phyloP scores from a whole-genome alignment of 2,797 vertebrate genomes.

The Esox lucius region DNA sequence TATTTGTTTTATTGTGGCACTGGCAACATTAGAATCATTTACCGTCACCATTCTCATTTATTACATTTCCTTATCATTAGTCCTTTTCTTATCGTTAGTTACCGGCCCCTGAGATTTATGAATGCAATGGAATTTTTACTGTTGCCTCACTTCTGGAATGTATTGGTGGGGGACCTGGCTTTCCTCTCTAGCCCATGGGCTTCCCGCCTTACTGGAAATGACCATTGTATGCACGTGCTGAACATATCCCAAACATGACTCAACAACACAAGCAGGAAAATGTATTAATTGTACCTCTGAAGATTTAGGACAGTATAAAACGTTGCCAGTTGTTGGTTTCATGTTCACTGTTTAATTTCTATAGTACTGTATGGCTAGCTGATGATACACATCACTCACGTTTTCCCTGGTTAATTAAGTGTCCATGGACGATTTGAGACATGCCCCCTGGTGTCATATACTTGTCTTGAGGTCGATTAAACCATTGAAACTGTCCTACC shows the following conservation, averaged over 20 bases:
- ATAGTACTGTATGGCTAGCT: neutral
- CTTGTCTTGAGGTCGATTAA: neutral
- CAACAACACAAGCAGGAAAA: slow-evolving; percentile 64
- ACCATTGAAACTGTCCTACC: neutral
- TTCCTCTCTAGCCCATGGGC: slow-evolving; percentile 31
- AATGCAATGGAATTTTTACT: slow-evolving; percentile 50
- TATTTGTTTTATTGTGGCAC: too few relatives aligned
- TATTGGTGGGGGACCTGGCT: slow-evolving; percentile 37
- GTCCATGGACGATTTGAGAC: neutral
- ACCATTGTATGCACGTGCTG: slow-evolving; percentile 62
- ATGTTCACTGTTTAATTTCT: neutral
- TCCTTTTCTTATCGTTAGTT: slow-evolving; percentile 13
- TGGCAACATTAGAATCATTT: slow-evolving; percentile 3
- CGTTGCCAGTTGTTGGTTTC: neutral
- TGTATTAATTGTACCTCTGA: slow-evolving; percentile 55
- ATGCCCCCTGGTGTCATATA: neutral
- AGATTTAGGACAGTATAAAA: slow-evolving; percentile 37
- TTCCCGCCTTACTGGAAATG: slow-evolving; percentile 74
- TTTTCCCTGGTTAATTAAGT: neutral
- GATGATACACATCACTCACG: neutral
- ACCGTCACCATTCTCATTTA: slow-evolving; percentile 54
- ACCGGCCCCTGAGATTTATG: slow-evolving; percentile 45
- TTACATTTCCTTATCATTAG: neutral
- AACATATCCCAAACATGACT: slow-evolving; percentile 68
- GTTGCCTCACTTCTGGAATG: slow-evolving; percentile 38